These are phyloP conservation scores for Leptopilina syphax DNA, from an alignment of 2,888 invertebrate genomes.

Conservation along the genomic window DNA sequence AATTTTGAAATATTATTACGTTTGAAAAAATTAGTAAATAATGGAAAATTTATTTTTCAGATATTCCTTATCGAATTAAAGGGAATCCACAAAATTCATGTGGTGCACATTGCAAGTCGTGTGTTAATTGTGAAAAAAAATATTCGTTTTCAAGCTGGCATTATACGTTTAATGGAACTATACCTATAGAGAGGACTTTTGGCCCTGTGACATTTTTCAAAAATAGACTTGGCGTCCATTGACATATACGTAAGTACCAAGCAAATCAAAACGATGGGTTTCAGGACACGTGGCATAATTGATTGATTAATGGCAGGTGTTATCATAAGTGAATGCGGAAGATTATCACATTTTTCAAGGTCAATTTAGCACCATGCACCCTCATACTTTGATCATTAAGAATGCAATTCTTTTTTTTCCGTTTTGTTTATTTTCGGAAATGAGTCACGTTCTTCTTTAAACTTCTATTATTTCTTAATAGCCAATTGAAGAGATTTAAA, in stretches of 20 bases:
- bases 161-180: constrained; percentile 21
- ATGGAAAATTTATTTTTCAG: too few relatives aligned
- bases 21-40: too few relatives aligned
- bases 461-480: not conserved
- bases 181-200: constrained; percentile 64
- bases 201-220: constrained; percentile 70
- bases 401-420: not conserved
- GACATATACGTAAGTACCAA: constrained; percentile 51
- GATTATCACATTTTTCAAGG: constrained; percentile 42
- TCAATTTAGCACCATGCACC: constrained; percentile 26
- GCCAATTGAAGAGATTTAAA: not conserved
- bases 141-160: constrained; percentile 48
- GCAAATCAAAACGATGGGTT: constrained; percentile 52
- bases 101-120: not conserved
- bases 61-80: not conserved
- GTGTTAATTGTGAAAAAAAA: constrained; percentile 26
- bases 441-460: not conserved
- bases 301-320: constrained; percentile 60
- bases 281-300: constrained; percentile 49
- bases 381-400: not conserved
- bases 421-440: constrained; percentile 18
- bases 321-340: constrained; percentile 46
- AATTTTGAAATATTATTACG: too few relatives aligned
- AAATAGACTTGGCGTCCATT: constrained; percentile 70
- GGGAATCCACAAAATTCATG: constrained; percentile 2